phyloP scores from a whole-genome alignment of 2,888 invertebrate species.

The Meta bourneti region DNA sequence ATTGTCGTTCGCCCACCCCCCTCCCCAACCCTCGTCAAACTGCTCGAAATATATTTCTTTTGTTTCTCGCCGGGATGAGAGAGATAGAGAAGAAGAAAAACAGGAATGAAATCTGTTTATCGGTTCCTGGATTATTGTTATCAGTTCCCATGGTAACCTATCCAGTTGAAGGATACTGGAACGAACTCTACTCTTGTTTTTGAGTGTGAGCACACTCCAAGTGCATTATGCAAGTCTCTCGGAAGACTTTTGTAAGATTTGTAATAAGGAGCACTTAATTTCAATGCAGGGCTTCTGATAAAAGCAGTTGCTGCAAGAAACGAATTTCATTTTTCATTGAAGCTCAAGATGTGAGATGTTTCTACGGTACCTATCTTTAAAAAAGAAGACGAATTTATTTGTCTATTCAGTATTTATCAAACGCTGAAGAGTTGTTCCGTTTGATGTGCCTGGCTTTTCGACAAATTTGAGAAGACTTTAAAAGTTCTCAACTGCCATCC shows the following conservation, averaged over 20 bases:
- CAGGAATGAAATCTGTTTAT: constrained; percentile 55
- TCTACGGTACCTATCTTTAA: too few species aligned
- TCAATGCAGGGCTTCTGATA: background rate
- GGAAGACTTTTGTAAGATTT: background rate
- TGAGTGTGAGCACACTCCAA: constrained; percentile 20
- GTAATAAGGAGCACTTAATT: background rate
- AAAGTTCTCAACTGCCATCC: too few species aligned
- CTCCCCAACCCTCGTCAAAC: background rate
- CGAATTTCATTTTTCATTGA: background rate
- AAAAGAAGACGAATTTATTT: too few species aligned
- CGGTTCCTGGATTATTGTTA: constrained; percentile 62
- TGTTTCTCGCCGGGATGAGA: background rate
- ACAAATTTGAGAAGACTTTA: too few species aligned
- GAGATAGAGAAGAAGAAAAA: background rate
- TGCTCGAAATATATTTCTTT: constrained; percentile 20
- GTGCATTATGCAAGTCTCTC: background rate
- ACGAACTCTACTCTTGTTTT: constrained; percentile 33
- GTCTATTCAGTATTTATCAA: too few species aligned
- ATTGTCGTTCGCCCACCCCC: background rate
- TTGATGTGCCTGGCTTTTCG: too few species aligned
- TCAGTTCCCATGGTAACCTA: constrained; percentile 60
- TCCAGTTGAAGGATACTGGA: constrained; percentile 8
- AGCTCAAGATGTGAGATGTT: too few species aligned
- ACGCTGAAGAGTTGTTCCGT: too few species aligned
- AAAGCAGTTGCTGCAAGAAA: background rate